Evolutionary conservation across 2,797 vertebrate species (phyloP), one percentile per base, ranked within the genome.

Genomic region (Pseudochaenichthys georgianus): DNA sequence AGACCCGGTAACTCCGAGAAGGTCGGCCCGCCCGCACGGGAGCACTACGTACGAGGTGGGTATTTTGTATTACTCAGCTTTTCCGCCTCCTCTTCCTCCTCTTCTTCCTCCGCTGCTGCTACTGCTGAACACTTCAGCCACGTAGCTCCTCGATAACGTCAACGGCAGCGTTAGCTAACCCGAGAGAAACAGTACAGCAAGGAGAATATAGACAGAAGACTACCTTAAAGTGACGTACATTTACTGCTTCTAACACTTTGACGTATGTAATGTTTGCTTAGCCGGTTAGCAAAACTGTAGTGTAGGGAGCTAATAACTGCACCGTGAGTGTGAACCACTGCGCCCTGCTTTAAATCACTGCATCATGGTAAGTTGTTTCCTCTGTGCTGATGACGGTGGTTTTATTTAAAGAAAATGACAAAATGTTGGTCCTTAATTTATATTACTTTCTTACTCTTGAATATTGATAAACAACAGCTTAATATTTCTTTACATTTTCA

Each of bases 31-130:
- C 59, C 81, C 75, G 75, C 51, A 5, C 13, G 3, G 9, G 43
- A 77, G 9, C 8, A 1, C 2, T n/a, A 38, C 73, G 70, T 59
- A 78, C 73, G 82, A 82, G 88, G 93, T 94, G 87, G 85, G 93
- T 92, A 73, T 53, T 57, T 80, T 80, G 50, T 83, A 80, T 85
- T 86, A 86, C 86, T 88, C 90, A 87, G 80, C 78, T 83, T 93
- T 87, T 92, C 91, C 93, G 86, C 92, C 91, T 93, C 91, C 89
- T 90, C 85, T 89, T 89, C 87, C 78, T 88, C 21, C 90, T 52
- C 51, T 52, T 92, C 90, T 59, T 89, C 87, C 78, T 88, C 21
- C 90, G 34, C 34, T 38, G 34, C 34, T 38, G 7, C 34, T 57
- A 13, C 23, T 28, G 28, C 23, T 23, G 60, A 61, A 52, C 84